Percentiles rank a stretch among this genome's conserved stretches.
Evolutionary conservation across 2,113 vertebrate genomes (phyloP).

Genomic region (Notarius lentiginosus): DNA sequence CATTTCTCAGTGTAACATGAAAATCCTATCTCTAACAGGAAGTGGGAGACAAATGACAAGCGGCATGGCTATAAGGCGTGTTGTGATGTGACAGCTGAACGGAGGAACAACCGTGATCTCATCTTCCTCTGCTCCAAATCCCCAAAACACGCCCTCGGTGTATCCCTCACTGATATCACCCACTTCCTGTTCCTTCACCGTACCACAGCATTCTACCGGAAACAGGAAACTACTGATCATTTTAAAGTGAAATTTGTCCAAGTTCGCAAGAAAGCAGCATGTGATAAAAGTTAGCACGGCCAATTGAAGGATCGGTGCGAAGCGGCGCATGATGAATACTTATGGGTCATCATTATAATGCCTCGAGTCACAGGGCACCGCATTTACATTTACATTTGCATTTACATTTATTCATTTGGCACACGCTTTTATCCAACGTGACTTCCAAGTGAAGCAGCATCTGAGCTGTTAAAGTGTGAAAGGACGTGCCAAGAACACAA

Average conservation of each 20-base stretch:
- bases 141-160: neutral
- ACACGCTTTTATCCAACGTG: neutral
- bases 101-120: neutral
- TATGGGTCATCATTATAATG: neutral
- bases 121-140: neutral
- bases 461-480: neutral
- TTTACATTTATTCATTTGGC: slow-evolving; percentile 26
- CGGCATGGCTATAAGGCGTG: neutral
- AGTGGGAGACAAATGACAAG: neutral
- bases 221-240: neutral
- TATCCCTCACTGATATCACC: neutral
- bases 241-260: neutral
- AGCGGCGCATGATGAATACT: neutral
- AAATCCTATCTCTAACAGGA: neutral
- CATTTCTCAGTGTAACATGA: neutral
- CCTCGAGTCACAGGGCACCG: neutral
- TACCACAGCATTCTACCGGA: too few species aligned
- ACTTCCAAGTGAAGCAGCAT: neutral
- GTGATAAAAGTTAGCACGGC: neutral
- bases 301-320: neutral
- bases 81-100: neutral
- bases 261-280: neutral
- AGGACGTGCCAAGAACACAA: neutral
- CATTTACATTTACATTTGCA: slow-evolving; percentile 18
- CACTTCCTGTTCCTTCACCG: neutral